These are phyloP conservation scores for Pluvianellus socialis DNA, from an alignment of 2,113 vertebrate species.

Conservation along the genomic window DNA sequence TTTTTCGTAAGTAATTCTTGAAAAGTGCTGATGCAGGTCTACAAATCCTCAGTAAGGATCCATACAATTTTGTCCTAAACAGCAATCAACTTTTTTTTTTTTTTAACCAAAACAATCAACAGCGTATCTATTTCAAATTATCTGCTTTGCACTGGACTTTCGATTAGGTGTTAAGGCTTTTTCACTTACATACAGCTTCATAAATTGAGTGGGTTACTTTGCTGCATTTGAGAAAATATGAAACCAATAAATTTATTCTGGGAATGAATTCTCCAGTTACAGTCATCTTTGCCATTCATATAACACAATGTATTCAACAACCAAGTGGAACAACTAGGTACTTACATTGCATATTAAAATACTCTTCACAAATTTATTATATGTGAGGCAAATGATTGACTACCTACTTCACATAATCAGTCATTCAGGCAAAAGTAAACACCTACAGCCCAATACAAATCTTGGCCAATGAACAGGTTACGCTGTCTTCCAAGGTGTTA, in stretches of 20 bases:
- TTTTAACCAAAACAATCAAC: not conserved
- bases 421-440: not conserved
- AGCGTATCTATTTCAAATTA: not conserved
- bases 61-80: not conserved
- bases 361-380: not conserved
- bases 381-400: not conserved
- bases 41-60: not conserved
- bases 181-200: not conserved
- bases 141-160: not conserved
- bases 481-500: not conserved
- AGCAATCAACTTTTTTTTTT: not conserved
- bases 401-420: not conserved
- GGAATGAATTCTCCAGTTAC: not conserved
- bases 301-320: not conserved
- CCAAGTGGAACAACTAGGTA: not conserved
- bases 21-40: not conserved
- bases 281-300: not conserved
- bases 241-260: not conserved
- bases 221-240: not conserved
- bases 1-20: not conserved
- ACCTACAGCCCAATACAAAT: not conserved
- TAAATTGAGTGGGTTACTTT: not conserved
- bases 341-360: not conserved
- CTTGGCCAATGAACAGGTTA: not conserved
- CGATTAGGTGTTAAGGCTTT: not conserved